Base-by-base conservation (phyloP, 1,140 invertebrate species). In the Pseudobourletiella spinata region DNA sequence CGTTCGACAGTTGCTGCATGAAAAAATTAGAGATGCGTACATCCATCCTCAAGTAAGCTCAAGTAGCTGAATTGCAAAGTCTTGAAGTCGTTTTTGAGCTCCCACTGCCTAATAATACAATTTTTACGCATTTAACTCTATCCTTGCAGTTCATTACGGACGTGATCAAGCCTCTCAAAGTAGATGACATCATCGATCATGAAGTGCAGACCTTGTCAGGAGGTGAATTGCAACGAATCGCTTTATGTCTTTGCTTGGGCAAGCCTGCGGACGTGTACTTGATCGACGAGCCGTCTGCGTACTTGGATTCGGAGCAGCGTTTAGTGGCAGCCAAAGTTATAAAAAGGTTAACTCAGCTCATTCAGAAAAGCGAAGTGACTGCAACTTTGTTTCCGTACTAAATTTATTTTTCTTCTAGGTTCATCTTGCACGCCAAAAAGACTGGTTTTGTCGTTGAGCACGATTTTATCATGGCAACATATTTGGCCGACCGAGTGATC, bases 401-500 rank as follows among this genome's bases (percentile, higher is more conserved):
- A 22, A 64, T 57, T 52, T 52, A 18, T 69, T 66, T 64, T 60
- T 66, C 70, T 76, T 77, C 57, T 72, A 96, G 95, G 69, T 99
- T 97, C 74, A 97, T 99, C 76, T 79, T 99, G 39, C 96, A 99
- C 73, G 92, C 96, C 0, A 99, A 99, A 79, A 96, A 98, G 75
- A 99, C 96, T 26, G 97, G 95, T 28, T 99, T 99, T 77, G 87
- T 99, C 28, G 97, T 99, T 0, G 97, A 99, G 82, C 97, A 99
- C 84, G 97, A 99, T 83, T 99, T 99, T 73, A 99, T 99, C 57
- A 99, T 99, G 97, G 95, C 95, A 2, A 99, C 97, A 0, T 99
- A 99, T 78, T 80, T 99, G 42, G 95, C 97, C 16, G 97, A 99
- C 78, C 82, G 96, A 55, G 97, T 99, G 0, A 97, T 99, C 71